phyloP scores from a whole-genome alignment of 2,113 vertebrate genomes.

The Haemorhous mexicanus region DNA sequence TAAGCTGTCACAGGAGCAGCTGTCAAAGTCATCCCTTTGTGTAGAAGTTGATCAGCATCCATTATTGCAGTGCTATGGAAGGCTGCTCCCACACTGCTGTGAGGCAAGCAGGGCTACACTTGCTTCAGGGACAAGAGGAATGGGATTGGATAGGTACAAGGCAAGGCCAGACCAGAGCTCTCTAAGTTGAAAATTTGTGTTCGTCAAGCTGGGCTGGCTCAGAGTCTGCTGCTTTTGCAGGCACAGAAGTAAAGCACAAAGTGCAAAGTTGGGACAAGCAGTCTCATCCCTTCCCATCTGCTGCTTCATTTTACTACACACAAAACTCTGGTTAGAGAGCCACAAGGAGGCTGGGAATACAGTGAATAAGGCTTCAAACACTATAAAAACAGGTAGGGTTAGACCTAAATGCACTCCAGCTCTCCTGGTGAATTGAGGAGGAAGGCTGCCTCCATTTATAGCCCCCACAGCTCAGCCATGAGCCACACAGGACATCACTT shows the following conservation, averaged over 20 bases:
- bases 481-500: not conserved
- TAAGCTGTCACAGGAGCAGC: not conserved
- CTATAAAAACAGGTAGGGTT: not conserved
- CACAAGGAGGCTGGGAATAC: not conserved
- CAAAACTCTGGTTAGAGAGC: not conserved
- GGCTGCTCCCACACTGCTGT: not conserved
- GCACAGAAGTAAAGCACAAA: not conserved
- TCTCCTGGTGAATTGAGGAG: not conserved
- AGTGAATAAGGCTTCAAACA: not conserved
- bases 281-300: not conserved
- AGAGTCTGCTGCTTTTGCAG: slow-evolving; percentile 7
- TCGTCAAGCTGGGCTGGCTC: not conserved
- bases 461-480: not conserved
- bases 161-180: not conserved
- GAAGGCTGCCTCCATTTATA: not conserved
- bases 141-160: not conserved
- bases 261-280: not conserved
- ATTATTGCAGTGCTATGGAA: not conserved
- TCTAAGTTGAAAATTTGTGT: not conserved
- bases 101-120: not conserved
- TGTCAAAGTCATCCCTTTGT: not conserved
- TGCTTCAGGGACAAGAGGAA: not conserved
- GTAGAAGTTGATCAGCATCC: not conserved
- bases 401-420: not conserved
- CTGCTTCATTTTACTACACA: not conserved